Conservation (phyloP, 2,797 vertebrate species). For the Malacoraja senta region DNA sequence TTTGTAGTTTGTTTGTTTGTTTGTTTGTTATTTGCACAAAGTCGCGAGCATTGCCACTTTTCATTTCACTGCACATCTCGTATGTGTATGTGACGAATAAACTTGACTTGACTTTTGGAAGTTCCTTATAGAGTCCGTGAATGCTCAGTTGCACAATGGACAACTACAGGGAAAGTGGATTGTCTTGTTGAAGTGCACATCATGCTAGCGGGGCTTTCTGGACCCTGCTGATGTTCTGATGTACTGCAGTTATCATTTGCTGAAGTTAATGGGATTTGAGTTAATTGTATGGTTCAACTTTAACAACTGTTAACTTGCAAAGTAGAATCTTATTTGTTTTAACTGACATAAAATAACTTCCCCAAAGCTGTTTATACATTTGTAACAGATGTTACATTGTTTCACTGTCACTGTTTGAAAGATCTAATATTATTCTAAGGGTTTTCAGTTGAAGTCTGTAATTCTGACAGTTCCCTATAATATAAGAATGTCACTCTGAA, state of each 20-base stretch:
- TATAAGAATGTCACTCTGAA: not conserved
- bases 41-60: no score
- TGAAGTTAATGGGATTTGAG: conserved; percentile 14
- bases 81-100: no score
- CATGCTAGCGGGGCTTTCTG: no score
- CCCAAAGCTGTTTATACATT: not conserved
- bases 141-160: no score
- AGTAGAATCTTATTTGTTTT: not conserved
- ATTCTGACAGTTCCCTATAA: not conserved
- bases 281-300: not conserved
- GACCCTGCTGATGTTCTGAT: no score
- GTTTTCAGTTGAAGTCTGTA: not conserved
- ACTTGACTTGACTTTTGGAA: no score
- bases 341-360: not conserved
- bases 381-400: not conserved
- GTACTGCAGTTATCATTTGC: not conserved
- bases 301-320: not conserved
- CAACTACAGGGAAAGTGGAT: no score
- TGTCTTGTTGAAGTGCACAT: no score
- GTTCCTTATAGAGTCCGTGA: no score
- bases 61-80: no score
- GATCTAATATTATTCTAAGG: not conserved
- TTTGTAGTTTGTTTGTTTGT: no score
- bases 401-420: conserved; percentile 1
- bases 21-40: no score